Conservation (phyloP, 1,140 invertebrate genomes). For the Pachyrhynchus sulphureomaculatus region DNA sequence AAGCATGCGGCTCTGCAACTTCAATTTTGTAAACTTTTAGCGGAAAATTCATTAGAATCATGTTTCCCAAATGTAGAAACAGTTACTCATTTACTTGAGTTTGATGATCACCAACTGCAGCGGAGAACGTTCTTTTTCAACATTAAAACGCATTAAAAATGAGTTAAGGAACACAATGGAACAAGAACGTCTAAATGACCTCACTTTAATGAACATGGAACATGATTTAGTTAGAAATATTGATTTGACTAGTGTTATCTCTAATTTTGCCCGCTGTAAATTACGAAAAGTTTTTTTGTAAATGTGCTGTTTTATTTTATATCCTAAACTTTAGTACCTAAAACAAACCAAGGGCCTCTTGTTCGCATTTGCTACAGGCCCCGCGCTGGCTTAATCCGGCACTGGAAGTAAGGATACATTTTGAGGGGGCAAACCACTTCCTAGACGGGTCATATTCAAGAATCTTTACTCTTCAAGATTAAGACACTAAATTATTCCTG, state of each 20-base stretch:
- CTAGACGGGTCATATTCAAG: no score
- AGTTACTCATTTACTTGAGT: neutral
- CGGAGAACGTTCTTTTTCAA: neutral
- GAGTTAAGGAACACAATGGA: neutral
- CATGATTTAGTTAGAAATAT: neutral
- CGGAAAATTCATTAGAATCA: slow-evolving; percentile 26
- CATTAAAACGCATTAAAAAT: no score
- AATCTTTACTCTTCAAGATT: no score
- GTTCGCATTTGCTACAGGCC: neutral
- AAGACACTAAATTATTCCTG: no score
- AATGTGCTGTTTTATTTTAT: neutral
- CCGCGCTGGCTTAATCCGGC: slow-evolving; percentile 5
- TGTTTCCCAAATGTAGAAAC: slow-evolving; percentile 26
- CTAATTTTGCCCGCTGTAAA: neutral
- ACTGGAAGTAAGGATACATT: no score
- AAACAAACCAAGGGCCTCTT: slow-evolving; percentile 1
- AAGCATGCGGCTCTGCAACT: slow-evolving; percentile 28
- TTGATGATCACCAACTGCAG: neutral
- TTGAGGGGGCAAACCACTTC: no score
- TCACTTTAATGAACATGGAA: neutral
- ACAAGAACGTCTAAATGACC: neutral
- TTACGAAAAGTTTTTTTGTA: neutral
- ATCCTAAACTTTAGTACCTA: neutral
- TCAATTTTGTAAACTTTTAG: no score
- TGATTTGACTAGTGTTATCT: neutral